Conservation (phyloP, 1,140 invertebrate species). For the Capitella teleta region DNA sequence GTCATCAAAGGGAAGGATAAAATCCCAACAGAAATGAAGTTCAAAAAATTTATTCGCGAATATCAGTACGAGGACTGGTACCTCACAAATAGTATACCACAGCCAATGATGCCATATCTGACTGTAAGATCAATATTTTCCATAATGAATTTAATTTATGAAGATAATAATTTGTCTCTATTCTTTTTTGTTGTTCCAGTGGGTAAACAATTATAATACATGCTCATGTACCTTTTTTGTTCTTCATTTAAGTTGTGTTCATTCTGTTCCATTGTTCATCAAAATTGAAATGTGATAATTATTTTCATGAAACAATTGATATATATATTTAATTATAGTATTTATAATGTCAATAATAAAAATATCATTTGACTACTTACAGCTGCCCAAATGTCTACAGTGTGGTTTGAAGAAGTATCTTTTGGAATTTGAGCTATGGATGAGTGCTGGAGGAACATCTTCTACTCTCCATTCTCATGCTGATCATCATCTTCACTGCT, state of each 20-base stretch:
- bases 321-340: conserved; percentile 2
- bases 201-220: not conserved
- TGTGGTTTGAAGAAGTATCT: conserved; percentile 30
- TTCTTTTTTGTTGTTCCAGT: not conserved
- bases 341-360: not conserved
- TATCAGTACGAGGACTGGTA: conserved; percentile 40
- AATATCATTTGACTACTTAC: not conserved
- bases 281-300: not conserved
- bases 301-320: conserved; percentile 3
- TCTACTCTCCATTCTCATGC: conserved; percentile 35
- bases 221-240: not conserved
- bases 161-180: not conserved
- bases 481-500: conserved; percentile 38
- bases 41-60: conserved; percentile 33
- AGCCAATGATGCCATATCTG: conserved; percentile 30
- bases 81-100: conserved; percentile 27
- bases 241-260: not conserved
- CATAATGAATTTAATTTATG: not conserved
- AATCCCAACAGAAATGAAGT: no score
- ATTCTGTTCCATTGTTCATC: conserved; percentile 1
- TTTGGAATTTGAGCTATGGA: conserved; percentile 35
- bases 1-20: no score
- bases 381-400: conserved; percentile 28
- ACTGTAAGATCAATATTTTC: conserved; percentile 19
- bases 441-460: conserved; percentile 35